These are phyloP conservation scores for Cheirogaleus major DNA, from an alignment of 2,797 vertebrate species.

Conservation along the genomic window DNA sequence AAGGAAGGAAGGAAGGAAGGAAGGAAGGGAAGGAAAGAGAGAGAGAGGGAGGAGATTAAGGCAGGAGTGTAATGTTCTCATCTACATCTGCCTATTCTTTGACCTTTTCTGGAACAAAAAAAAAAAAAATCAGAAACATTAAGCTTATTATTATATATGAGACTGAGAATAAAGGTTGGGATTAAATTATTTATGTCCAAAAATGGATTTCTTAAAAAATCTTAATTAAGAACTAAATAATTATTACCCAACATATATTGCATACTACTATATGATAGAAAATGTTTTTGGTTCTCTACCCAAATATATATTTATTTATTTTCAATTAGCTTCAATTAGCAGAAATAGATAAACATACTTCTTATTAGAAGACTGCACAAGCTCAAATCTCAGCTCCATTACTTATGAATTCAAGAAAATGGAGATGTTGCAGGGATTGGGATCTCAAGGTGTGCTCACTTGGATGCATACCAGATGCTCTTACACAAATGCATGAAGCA, in stretches of 20 bases:
- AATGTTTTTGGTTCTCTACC: not conserved
- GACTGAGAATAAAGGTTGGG: not conserved
- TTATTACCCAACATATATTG: not conserved
- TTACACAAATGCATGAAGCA: not conserved
- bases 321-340: not conserved
- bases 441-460: not conserved
- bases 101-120: not conserved
- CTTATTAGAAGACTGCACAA: not conserved
- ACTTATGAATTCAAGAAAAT: not conserved
- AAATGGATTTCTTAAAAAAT: not conserved
- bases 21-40: not conserved
- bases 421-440: not conserved
- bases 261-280: not conserved
- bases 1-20: not conserved
- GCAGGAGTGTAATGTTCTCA: not conserved
- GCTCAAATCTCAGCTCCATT: not conserved
- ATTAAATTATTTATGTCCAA: not conserved
- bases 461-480: rapidly evolving
- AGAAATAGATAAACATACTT: not conserved
- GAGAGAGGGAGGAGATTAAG: not conserved
- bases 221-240: not conserved
- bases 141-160: not conserved
- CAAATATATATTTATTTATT: not conserved
- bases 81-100: not conserved
- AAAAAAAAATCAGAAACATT: not conserved